phyloP scores from a whole-genome alignment of 2,113 vertebrate species.

The Oncorhynchus nerka region DNA sequence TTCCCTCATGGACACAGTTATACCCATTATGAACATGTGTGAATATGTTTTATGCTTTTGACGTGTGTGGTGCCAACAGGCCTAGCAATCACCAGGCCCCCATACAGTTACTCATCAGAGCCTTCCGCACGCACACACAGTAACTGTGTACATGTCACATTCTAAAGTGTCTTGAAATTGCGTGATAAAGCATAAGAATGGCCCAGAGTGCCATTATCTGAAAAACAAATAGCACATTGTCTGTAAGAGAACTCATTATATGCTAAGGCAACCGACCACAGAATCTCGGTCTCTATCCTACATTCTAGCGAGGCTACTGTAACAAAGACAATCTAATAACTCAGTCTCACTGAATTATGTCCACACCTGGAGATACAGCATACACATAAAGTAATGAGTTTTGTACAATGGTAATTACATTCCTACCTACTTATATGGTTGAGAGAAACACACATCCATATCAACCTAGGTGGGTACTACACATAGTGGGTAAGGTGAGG shows the following conservation, averaged over 20 bases:
- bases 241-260: no score
- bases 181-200: constrained; percentile 21
- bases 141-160: constrained; percentile 37
- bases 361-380: neutral
- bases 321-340: neutral
- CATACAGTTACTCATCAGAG: constrained; percentile 25
- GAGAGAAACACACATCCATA: no score
- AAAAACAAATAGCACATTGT: constrained; percentile 33
- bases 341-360: constrained; percentile 2
- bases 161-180: constrained; percentile 16
- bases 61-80: neutral
- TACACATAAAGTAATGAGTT: neutral
- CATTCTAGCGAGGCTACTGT: constrained; percentile 7
- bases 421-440: no score
- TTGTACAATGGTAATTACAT: no score
- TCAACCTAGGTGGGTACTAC: no score
- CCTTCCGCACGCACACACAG: constrained; percentile 6
- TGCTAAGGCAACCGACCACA: neutral
- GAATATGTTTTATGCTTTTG: constrained; percentile 24
- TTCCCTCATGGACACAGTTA: constrained; percentile 12
- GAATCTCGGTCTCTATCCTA: neutral
- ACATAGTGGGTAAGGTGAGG: no score
- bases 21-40: constrained; percentile 30
- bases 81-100: neutral
- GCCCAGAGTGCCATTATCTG: neutral